Evolutionary conservation across 2,113 vertebrate species (phyloP).

Genomic region (Nesoenas mayeri): DNA sequence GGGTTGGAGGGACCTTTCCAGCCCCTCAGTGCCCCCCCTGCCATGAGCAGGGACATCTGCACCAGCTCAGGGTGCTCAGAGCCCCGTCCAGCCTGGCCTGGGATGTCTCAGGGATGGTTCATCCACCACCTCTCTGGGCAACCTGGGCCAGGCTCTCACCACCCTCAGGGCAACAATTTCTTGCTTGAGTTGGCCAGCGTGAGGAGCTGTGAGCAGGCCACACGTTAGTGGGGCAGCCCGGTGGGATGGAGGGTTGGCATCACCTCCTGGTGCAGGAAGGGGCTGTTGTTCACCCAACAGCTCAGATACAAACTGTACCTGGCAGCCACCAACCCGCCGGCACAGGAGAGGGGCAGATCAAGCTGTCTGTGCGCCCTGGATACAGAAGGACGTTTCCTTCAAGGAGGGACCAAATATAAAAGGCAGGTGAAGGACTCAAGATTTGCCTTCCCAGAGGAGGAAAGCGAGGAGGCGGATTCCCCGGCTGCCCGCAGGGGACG

Average conservation of each 20-base stretch:
- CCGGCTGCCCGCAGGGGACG: fast-evolving
- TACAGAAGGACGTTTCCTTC: not conserved
- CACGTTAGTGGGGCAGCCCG: fast-evolving
- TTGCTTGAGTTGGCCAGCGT: fast-evolving
- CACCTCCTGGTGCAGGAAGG: not conserved
- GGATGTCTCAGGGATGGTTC: no score
- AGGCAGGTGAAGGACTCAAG: not conserved
- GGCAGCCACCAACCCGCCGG: not conserved
- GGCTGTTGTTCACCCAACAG: not conserved
- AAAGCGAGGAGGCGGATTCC: not conserved
- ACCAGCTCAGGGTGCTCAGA: no score
- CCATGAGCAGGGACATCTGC: no score
- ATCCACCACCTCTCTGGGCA: no score
- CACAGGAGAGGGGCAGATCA: no score
- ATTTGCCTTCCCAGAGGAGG: not conserved
- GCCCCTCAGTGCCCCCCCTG: no score
- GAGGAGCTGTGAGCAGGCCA: not conserved
- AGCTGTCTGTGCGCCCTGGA: not conserved
- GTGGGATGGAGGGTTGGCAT: fast-evolving
- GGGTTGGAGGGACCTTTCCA: no score
- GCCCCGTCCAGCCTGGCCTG: no score
- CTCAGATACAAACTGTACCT: not conserved
- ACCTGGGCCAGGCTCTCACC: no score
- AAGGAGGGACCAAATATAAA: not conserved
- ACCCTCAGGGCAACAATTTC: no score